Evolutionary conservation across 2,113 vertebrate genomes (phyloP).

Genomic region (Ondatra zibethicus): DNA sequence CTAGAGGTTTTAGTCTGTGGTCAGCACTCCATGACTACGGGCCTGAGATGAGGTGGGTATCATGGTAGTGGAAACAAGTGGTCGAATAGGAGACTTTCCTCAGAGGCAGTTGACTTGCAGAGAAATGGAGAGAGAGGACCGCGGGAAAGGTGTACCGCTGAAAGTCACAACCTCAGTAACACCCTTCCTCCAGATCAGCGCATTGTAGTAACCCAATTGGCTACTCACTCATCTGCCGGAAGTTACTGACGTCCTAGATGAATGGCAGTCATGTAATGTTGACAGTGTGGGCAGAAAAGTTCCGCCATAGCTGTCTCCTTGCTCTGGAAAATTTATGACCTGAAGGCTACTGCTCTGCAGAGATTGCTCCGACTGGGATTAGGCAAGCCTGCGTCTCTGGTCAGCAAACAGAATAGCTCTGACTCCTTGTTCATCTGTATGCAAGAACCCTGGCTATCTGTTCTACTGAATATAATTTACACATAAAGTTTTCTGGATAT

Average conservation of each 20-base stretch:
- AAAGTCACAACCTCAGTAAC: not conserved
- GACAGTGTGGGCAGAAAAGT: not conserved
- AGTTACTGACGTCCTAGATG: not conserved
- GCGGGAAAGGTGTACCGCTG: not conserved
- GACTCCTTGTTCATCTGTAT: not conserved
- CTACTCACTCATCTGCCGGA: not conserved
- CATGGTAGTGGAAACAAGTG: no score
- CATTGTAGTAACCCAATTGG: not conserved
- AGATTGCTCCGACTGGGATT: not conserved
- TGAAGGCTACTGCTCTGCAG: not conserved
- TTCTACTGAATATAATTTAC: not conserved
- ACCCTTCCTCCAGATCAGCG: not conserved
- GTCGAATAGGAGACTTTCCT: not conserved
- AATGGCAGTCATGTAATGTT: not conserved
- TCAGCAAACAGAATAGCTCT: not conserved
- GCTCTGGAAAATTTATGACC: not conserved
- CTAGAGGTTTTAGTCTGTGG: not conserved
- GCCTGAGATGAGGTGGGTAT: not conserved
- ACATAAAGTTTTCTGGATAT: not conserved
- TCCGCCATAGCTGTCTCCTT: not conserved
- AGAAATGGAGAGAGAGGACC: not conserved
- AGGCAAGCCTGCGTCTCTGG: not conserved
- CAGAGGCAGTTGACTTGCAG: not conserved
- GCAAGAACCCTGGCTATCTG: not conserved
- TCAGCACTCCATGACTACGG: not conserved